Percentiles rank a stretch among this genome's conserved stretches.
phyloP scores from a whole-genome alignment of 2,888 invertebrate genomes.

The Spodoptera picta region DNA sequence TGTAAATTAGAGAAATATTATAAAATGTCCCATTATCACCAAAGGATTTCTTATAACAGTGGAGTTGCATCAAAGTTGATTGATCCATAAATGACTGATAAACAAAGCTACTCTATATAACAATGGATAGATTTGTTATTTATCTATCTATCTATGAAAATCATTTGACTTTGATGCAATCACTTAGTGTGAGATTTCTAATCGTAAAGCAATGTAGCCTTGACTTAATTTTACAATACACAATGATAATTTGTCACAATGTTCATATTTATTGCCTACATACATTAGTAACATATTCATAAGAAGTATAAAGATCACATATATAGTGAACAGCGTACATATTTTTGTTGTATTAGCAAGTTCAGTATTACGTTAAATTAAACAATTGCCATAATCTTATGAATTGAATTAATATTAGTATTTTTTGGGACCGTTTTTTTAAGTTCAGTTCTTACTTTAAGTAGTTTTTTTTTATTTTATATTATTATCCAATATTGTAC shows the following conservation, averaged over 20 bases:
- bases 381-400: conserved; percentile 86
- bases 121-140: conserved; percentile 11
- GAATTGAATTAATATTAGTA: conserved; percentile 80
- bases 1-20: conserved; percentile 77
- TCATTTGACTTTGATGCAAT: conserved; percentile 54
- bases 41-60: conserved; percentile 39
- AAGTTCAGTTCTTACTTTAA: conserved; percentile 75
- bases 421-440: conserved; percentile 73
- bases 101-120: conserved; percentile 6
- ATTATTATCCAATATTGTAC: conserved; percentile 77
- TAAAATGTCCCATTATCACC: conserved; percentile 67
- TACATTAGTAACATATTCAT: conserved; percentile 49
- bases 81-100: conserved; percentile 6
- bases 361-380: conserved; percentile 86
- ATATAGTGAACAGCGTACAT: conserved; percentile 77
- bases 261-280: conserved; percentile 62
- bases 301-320: conserved; percentile 58
- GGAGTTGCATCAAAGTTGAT: conserved; percentile 39
- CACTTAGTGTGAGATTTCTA: conserved; percentile 55
- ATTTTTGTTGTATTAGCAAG: conserved; percentile 86
- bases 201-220: conserved; percentile 56
- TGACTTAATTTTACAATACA: conserved; percentile 58
- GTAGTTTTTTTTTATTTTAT: conserved; percentile 71
- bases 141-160: conserved; percentile 31
- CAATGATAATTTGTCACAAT: conserved; percentile 62